Evolutionary conservation across 2,113 vertebrate species (phyloP).

Genomic region (Xyliphius kryptos): DNA sequence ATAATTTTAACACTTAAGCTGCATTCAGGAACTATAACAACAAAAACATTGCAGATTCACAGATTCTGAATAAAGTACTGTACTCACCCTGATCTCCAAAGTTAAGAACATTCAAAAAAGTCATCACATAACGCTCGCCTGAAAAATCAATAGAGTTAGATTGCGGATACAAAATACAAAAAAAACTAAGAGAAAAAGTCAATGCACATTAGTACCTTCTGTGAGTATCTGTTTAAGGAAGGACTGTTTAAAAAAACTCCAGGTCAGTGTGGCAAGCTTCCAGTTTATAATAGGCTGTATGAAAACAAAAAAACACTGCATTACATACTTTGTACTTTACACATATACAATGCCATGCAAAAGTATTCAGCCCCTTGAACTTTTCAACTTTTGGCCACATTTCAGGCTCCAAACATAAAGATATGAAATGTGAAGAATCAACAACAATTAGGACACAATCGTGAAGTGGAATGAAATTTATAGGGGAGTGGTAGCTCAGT

Average conservation of each 20-base stretch:
- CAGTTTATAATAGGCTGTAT: constrained; percentile 77
- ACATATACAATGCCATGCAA: too few relatives aligned
- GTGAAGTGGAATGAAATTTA: too few relatives aligned
- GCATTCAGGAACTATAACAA: too few relatives aligned
- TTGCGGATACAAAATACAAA: neutral
- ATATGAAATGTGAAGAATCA: too few relatives aligned
- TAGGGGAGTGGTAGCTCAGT: too few relatives aligned
- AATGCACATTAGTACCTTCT: constrained; percentile 64
- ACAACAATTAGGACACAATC: too few relatives aligned
- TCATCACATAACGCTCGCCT: constrained; percentile 96
- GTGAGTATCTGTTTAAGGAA: constrained; percentile 96
- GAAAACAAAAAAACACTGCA: constrained; percentile 2
- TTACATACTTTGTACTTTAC: neutral
- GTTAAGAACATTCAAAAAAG: constrained; percentile 90
- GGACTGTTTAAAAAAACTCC: constrained; percentile 97
- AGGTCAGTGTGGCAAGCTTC: constrained; percentile 79
- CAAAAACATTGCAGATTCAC: too few relatives aligned
- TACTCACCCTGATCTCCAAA: constrained; percentile 92
- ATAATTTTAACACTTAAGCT: too few relatives aligned
- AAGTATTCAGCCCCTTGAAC: too few relatives aligned
- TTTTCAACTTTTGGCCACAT: too few relatives aligned
- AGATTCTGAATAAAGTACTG: constrained; percentile 38
- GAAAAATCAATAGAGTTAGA: constrained; percentile 3
- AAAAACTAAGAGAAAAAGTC: neutral
- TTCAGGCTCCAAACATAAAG: too few relatives aligned